A percentile compares a stretch with the other conserved stretches of the same genome.
phyloP scores from a whole-genome alignment of 1,140 invertebrate genomes.

The Parapsyche elsis region DNA sequence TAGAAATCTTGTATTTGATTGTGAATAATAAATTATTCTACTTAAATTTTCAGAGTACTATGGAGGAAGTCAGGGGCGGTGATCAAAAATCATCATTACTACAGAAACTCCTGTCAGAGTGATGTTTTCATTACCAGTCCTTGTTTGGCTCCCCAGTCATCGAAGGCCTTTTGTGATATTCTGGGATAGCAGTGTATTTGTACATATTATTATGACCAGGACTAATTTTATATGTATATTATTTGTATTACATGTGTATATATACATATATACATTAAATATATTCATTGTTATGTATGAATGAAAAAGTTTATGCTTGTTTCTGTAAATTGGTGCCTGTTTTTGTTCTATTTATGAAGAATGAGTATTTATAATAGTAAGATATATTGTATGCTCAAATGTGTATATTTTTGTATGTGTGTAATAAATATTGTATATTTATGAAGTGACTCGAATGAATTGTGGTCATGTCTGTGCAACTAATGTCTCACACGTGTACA shows the following conservation, averaged over 20 bases:
- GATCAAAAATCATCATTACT: slow-evolving; percentile 79
- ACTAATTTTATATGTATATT: slow-evolving; percentile 35
- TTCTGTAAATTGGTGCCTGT: slow-evolving; percentile 36
- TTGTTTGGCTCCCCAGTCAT: slow-evolving; percentile 39
- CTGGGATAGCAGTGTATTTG: slow-evolving; percentile 56
- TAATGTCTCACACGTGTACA: neutral
- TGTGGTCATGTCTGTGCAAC: neutral
- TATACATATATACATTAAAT: slow-evolving; percentile 29
- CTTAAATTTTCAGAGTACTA: slow-evolving; percentile 73
- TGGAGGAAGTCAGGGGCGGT: slow-evolving; percentile 77
- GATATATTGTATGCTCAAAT: slow-evolving; percentile 30
- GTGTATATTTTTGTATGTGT: slow-evolving; percentile 37
- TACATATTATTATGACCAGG: slow-evolving; percentile 54
- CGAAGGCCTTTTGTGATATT: slow-evolving; percentile 57
- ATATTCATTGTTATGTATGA: slow-evolving; percentile 21
- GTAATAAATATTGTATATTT: slow-evolving; percentile 27
- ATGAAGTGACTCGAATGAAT: neutral
- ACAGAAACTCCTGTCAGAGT: slow-evolving; percentile 82
- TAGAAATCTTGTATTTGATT: too few relatives aligned
- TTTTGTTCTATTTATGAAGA: slow-evolving; percentile 28
- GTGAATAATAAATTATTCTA: neutral
- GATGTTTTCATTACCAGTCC: slow-evolving; percentile 59
- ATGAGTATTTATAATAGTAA: slow-evolving; percentile 28
- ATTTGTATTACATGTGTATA: slow-evolving; percentile 16
- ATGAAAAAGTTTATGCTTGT: slow-evolving; percentile 21